A percentile compares a stretch with the other conserved stretches of the same genome.
Conservation (phyloP, 1,140 invertebrate species). For the Xylocopa sonorina region DNA sequence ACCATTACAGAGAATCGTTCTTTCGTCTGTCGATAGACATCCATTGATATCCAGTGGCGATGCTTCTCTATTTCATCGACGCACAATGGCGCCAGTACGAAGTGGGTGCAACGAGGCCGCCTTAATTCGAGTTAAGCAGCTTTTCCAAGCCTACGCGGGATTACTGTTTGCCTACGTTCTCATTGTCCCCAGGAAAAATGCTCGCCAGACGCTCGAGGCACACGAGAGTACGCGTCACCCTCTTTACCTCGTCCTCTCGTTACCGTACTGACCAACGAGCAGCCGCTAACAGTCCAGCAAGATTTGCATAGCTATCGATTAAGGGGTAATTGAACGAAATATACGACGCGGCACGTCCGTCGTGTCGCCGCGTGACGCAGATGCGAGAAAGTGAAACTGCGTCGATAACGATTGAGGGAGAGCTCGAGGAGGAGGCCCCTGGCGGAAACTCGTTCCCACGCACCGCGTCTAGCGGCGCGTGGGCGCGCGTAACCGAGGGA, state of each 20-base stretch:
- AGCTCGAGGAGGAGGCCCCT: too few relatives aligned
- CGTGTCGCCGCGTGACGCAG: constrained; percentile 64
- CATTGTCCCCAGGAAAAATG: constrained; percentile 30
- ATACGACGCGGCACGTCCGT: constrained; percentile 35
- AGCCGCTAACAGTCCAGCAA: background rate
- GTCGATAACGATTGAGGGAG: constrained; percentile 38
- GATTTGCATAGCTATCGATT: constrained; percentile 60
- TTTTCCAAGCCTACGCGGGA: constrained; percentile 46
- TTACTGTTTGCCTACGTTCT: constrained; percentile 35
- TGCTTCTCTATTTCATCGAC: constrained; percentile 29
- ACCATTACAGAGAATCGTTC: too few relatives aligned
- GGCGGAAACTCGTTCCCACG: constrained; percentile 59
- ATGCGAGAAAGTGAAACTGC: constrained; percentile 64
- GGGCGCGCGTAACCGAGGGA: constrained; percentile 63
- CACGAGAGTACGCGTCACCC: background rate
- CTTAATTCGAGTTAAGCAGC: constrained; percentile 47
- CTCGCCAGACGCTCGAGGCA: background rate
- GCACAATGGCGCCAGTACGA: constrained; percentile 33
- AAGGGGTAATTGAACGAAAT: constrained; percentile 55
- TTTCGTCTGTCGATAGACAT: too few relatives aligned
- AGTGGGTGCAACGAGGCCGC: constrained; percentile 26
- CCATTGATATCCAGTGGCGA: too few relatives aligned
- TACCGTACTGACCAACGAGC: too few relatives aligned
- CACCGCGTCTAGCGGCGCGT: constrained; percentile 54
- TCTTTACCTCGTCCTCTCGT: background rate